These are phyloP conservation scores for Aporophyla lueneburgensis DNA, from an alignment of 2,888 invertebrate genomes.

Conservation along the genomic window DNA sequence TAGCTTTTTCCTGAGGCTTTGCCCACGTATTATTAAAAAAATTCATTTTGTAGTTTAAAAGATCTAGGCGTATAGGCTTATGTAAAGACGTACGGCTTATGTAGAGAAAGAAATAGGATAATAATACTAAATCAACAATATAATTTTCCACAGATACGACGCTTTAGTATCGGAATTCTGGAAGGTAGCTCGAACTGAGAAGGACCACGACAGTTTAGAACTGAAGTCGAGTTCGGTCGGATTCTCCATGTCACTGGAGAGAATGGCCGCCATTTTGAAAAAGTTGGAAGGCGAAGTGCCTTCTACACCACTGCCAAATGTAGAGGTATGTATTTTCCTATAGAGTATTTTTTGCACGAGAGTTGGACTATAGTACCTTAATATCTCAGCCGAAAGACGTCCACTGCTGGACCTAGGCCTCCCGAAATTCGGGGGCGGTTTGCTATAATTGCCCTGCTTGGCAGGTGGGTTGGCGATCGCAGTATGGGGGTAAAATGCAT, in stretches of 20 bases:
- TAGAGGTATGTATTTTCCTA: slow-evolving; percentile 76
- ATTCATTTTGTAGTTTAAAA: too few species aligned
- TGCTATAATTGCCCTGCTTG: too few species aligned
- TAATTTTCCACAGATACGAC: slow-evolving; percentile 92
- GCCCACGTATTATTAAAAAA: too few species aligned
- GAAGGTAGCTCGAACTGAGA: slow-evolving; percentile 85
- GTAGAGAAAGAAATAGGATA: too few species aligned
- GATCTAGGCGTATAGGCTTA: too few species aligned
- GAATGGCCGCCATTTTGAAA: slow-evolving; percentile 91
- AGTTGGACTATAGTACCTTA: background rate
- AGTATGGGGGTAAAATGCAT: too few species aligned
- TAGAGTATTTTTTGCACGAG: background rate
- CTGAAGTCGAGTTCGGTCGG: slow-evolving; percentile 92
- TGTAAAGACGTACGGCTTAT: too few species aligned
- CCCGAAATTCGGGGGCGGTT: too few species aligned
- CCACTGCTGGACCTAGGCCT: too few species aligned
- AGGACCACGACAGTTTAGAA: slow-evolving; percentile 77
- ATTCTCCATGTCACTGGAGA: slow-evolving; percentile 96
- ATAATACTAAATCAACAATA: background rate
- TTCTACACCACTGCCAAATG: slow-evolving; percentile 88
- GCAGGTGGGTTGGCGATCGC: too few species aligned
- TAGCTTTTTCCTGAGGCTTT: too few species aligned
- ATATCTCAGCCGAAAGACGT: too few species aligned
- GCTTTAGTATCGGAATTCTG: slow-evolving; percentile 94
- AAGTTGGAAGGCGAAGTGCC: slow-evolving; percentile 92